Percentiles rank a stretch among this genome's conserved stretches.
Evolutionary conservation across 2,113 vertebrate genomes (phyloP).

Genomic region (Etia nguti): DNA sequence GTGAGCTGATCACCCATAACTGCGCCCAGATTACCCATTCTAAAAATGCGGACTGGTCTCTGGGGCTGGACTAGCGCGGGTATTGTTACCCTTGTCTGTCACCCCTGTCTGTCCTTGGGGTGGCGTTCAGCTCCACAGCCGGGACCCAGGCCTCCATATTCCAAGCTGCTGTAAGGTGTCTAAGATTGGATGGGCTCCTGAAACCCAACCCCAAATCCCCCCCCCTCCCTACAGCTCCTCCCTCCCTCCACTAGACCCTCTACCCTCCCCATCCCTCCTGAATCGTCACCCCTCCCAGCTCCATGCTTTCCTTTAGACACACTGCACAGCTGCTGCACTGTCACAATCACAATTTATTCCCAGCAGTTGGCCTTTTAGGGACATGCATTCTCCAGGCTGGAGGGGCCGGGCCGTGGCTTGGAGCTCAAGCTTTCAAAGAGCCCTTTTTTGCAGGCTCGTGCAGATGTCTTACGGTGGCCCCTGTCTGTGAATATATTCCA

Average conservation of each 20-base stretch:
- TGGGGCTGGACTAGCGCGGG: neutral
- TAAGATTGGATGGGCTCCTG: slow-evolving; percentile 71
- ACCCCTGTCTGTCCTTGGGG: slow-evolving; percentile 77
- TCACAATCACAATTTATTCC: slow-evolving; percentile 79
- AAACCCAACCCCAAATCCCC: slow-evolving; percentile 64
- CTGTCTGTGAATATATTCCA: neutral
- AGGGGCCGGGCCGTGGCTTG: slow-evolving; percentile 34
- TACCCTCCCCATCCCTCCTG: slow-evolving; percentile 1
- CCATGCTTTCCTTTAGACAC: slow-evolving; percentile 47
- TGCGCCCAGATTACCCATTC: neutral
- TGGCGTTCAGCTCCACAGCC: slow-evolving; percentile 30
- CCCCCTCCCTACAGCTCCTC: slow-evolving; percentile 48
- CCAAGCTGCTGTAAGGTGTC: slow-evolving; percentile 70
- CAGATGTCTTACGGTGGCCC: slow-evolving; percentile 12
- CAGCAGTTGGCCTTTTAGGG: slow-evolving; percentile 75
- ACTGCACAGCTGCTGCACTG: slow-evolving; percentile 75
- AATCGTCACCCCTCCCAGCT: slow-evolving; percentile 15
- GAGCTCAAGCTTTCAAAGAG: neutral
- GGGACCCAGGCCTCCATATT: slow-evolving; percentile 47
- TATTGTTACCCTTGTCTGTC: slow-evolving; percentile 66
- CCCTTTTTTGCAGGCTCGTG: neutral
- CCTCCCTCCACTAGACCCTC: slow-evolving; percentile 3
- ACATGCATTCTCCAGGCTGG: slow-evolving; percentile 73
- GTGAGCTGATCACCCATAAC: neutral
- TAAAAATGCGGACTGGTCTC: neutral